Base-by-base conservation (phyloP, 2,888 invertebrate species). In the Lingula anatina region DNA sequence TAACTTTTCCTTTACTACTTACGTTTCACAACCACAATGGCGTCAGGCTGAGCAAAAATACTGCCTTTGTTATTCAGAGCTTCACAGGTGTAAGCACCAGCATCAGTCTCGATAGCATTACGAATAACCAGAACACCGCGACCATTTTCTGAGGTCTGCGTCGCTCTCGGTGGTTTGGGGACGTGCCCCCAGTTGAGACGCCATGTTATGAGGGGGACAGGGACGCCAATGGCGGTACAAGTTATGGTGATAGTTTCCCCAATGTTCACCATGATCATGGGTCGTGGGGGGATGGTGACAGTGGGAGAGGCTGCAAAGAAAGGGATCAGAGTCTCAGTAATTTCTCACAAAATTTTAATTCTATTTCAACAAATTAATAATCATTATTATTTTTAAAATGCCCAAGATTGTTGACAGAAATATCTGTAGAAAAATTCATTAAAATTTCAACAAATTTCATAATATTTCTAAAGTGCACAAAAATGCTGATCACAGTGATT, bases 1-100 rank as follows among this genome's bases (percentile, higher is more conserved):
- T n/a, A n/a, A n/a, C n/a, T n/a, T n/a, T n/a, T n/a, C n/a, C n/a
- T n/a, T n/a, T 25, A 5, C 23, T 25, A 66, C 73, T 64, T 60
- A 73, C 73, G 61, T 60, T 75, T 72, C 1, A 97, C 89, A 23
- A 86, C 84, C 1, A 99, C 84, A 60, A 95, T 88, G 1, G 93
- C 85, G 69, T 99, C 96, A 0, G 93, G 94, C 0, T 83, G 82
- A 2, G 92, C 95, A 68, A 99, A 88, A 1, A 84, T 83, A 12
- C 89, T 86, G 39, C 89, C 93, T 56, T 84, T 85, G 55, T 85
- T 85, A 78, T 95, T 96, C 57, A 97, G 85, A 0, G 90, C 94
- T 80, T 99, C 97, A 71, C 97, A 99, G 0, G 94, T 95, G 78
- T 99, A 99, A 0, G 97, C 96, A 5, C 97, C 99, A 69, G 90